Conservation (phyloP, 2,797 vertebrate genomes). For the Simalia tracyae region DNA sequence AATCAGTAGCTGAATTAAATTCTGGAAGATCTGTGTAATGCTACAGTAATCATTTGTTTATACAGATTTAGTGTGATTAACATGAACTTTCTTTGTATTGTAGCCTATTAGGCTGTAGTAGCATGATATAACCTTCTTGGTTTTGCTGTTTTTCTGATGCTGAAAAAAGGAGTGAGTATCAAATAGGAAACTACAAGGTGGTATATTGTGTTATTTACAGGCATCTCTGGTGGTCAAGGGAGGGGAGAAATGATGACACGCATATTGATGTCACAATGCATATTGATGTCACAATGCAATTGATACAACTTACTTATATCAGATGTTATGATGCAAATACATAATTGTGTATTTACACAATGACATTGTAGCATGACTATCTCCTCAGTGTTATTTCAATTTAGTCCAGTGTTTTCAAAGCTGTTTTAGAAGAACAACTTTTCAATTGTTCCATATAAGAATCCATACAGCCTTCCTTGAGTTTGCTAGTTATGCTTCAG, state of each 20-base stretch:
- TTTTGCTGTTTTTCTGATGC: neutral
- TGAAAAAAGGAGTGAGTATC: neutral
- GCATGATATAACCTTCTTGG: neutral
- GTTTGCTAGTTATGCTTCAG: neutral
- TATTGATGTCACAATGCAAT: neutral
- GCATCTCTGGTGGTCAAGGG: neutral
- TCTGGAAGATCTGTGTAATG: neutral
- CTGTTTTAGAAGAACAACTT: neutral
- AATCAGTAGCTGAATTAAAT: neutral
- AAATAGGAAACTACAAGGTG: no score
- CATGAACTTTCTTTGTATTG: neutral
- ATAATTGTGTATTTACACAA: no score
- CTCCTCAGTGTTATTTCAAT: neutral
- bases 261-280: neutral
- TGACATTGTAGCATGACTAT: neutral
- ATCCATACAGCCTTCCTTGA: neutral
- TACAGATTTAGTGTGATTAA: neutral
- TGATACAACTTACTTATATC: neutral
- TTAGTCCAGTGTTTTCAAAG: neutral
- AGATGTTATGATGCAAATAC: neutral
- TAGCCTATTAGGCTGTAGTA: neutral
- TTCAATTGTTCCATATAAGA: neutral
- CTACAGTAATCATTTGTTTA: neutral
- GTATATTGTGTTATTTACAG: neutral
- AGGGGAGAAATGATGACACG: neutral